These are phyloP conservation scores for Physella acuta DNA, from an alignment of 1,140 invertebrate species.

Conservation along the genomic window DNA sequence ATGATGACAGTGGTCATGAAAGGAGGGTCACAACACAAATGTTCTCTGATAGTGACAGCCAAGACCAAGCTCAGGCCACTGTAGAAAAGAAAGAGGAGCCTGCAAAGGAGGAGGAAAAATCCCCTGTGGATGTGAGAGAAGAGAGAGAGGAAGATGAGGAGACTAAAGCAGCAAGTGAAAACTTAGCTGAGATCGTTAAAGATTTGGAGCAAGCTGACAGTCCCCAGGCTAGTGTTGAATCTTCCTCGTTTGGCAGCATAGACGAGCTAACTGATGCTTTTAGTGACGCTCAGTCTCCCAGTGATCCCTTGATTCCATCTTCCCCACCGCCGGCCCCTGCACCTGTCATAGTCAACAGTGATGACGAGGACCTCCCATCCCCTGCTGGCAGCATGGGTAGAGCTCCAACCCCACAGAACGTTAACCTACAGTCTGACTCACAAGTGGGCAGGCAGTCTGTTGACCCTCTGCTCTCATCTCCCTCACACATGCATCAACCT, in stretches of 20 bases:
- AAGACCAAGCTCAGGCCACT: background rate
- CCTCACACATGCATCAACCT: conserved; percentile 2
- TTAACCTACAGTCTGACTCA: background rate
- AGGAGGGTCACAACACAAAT: background rate
- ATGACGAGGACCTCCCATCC: conserved; percentile 12
- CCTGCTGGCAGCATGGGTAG: conserved; percentile 17
- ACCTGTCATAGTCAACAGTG: conserved; percentile 21
- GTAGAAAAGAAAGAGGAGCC: conserved; percentile 11
- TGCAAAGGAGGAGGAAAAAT: background rate
- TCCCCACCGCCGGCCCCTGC: conserved; percentile 25
- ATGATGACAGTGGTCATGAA: conserved; percentile 20
- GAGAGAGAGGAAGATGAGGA: conserved; percentile 24
- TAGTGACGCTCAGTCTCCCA: conserved; percentile 10
- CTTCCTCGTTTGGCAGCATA: conserved; percentile 21
- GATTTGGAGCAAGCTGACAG: conserved; percentile 23
- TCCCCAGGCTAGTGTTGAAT: conserved; percentile 19
- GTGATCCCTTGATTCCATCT: conserved; percentile 20
- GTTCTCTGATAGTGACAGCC: conserved; percentile 23
- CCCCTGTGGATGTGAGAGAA: background rate
- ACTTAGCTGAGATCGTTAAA: conserved; percentile 24
- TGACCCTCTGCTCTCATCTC: conserved; percentile 15
- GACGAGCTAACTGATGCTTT: conserved; percentile 17
- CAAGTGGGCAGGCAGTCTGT: background rate
- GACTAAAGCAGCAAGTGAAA: conserved; percentile 21
- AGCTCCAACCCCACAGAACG: conserved; percentile 6